Evolutionary conservation across 2,888 invertebrate genomes (phyloP), one percentile per base, ranked within the genome.

Genomic region (Nomada lathburiana): DNA sequence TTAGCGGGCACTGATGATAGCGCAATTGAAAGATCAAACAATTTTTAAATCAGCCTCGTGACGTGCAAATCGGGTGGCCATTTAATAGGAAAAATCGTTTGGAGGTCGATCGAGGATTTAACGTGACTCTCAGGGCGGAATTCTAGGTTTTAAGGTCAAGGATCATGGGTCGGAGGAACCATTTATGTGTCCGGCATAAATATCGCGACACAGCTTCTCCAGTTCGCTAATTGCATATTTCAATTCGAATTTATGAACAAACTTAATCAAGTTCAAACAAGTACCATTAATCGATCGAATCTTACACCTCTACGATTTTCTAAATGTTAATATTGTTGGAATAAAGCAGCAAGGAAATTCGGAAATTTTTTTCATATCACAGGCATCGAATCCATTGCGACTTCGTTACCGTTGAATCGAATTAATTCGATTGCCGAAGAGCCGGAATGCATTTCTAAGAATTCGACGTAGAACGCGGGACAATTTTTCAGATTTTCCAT

Each of bases 81-180:
- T 52, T 53, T 72, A 50, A 53, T 26, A 59, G 68, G 26, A 80
- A 16, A 16, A 81, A 73, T 81, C 80, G 64, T 80, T 80, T 20
- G 63, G 68, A 57, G 44, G 52, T 67, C 67, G 80, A 80, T 80
- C 47, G 68, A 5, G 57, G 42, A 65, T 57, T 67, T 20, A 50
- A 23, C 78, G 53, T 0, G 68, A 72, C 57, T 57, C 44, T 52
- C 67, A 36, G 29, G 18, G 44, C 20, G 42, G 68, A 80, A 72
- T 80, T 63, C 57, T 72, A 47, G 63, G 80, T 68, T 72, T 80
- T 72, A 80, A 72, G 80, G 80, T 80, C 80, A 80, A 80, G 73
- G 80, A 80, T 71, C 42, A 67, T 16, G 53, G 77, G 29, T 20
- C 47, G 47, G 55, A 62, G 52, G 65, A 55, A 63, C 4, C 59